Evolutionary conservation across 2,888 invertebrate genomes (phyloP).

Genomic region (Tenodera sinensis): DNA sequence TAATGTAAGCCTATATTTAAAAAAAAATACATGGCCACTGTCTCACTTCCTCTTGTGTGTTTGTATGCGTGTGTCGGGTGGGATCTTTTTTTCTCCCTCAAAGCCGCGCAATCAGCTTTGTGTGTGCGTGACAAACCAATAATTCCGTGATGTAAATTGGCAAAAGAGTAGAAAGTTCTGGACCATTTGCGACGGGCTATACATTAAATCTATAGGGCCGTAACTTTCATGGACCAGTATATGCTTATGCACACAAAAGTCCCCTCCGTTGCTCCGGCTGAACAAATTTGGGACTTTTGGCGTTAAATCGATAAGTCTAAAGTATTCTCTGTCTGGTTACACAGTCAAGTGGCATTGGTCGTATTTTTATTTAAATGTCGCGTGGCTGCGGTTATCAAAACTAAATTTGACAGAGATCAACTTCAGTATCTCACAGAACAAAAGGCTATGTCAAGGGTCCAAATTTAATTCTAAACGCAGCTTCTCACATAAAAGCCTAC

Average conservation of each 20-base stretch:
- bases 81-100: neutral
- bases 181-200: neutral
- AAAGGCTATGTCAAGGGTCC: no score
- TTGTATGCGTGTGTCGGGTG: neutral
- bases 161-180: slow-evolving; percentile 4
- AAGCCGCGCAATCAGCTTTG: neutral
- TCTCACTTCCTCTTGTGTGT: neutral
- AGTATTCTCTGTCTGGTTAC: neutral
- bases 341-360: neutral
- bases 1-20: slow-evolving; percentile 13
- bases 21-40: neutral
- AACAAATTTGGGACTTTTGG: neutral
- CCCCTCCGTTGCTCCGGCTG: neutral
- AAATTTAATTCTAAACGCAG: no score
- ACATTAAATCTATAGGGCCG: neutral
- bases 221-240: neutral
- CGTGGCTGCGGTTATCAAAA: neutral
- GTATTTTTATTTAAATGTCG: neutral
- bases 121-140: slow-evolving; percentile 10
- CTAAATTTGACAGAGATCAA: neutral
- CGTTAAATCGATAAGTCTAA: neutral
- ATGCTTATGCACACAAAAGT: neutral
- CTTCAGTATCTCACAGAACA: neutral
- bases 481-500: no score
- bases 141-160: slow-evolving; percentile 9